phyloP scores from a whole-genome alignment of 2,113 vertebrate genomes.

The Lichenostomus cassidix region DNA sequence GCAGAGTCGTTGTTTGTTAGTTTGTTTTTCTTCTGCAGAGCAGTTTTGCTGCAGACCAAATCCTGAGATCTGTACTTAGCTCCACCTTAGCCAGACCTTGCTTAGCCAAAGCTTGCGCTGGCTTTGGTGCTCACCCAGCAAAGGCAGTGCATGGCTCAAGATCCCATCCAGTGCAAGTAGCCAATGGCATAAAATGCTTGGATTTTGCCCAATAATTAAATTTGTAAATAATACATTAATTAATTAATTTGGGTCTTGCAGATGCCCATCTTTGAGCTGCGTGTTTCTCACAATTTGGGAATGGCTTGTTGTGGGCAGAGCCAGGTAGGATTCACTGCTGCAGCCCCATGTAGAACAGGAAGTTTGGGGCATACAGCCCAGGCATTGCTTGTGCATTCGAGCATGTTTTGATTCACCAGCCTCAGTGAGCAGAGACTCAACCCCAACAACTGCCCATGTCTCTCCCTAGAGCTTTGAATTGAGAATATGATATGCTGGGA shows the following conservation, averaged over 20 bases:
- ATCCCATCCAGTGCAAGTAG: accelerated
- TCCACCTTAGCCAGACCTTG: neutral
- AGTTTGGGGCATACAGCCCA: neutral
- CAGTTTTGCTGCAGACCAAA: neutral
- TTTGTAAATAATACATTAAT: neutral
- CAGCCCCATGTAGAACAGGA: neutral
- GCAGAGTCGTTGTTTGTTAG: neutral
- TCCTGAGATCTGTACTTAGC: neutral
- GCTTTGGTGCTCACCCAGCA: neutral
- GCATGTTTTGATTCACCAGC: neutral
- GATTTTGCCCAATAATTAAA: neutral
- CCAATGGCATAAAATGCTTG: neutral
- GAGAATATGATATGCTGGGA: neutral
- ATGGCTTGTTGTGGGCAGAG: accelerated
- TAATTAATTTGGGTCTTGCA: neutral
- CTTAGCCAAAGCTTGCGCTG: neutral
- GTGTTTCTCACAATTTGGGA: neutral
- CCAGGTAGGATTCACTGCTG: neutral
- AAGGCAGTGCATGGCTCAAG: accelerated
- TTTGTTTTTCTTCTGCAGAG: neutral
- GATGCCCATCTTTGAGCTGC: neutral
- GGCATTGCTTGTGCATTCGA: neutral
- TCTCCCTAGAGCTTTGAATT: neutral
- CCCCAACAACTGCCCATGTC: neutral
- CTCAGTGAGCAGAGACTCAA: neutral